Evolutionary conservation across 2,888 invertebrate species (phyloP), one percentile per base, ranked within the genome.

Genomic region (Ormia ochracea): DNA sequence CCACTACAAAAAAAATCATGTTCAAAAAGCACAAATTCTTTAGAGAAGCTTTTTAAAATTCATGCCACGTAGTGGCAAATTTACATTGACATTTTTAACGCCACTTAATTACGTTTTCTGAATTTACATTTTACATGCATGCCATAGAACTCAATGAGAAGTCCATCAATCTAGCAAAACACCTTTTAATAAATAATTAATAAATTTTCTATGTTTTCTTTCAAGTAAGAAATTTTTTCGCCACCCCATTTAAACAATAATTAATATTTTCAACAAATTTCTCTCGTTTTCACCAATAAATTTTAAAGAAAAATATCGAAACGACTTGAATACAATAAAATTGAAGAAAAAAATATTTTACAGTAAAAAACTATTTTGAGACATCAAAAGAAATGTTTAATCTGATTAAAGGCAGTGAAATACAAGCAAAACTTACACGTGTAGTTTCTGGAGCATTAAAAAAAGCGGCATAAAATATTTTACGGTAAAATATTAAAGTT

Each of bases 341-440:
- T 26, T 5, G n/a, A 9, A 21, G 12, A 17, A 41, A 14, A 14
- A 4, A 6, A 7, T 6, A 19, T 43, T 41, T 41, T 45, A 6
- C 12, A 12, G 12, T 12, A 21, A 45, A 45, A 14, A 61, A 43
- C 4, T n/a, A 28, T 19, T 26, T 45, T 9, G 17, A 41, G 17
- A 17, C 41, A 14, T 19, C 33, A 7, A 1, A 38, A 56, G n/a
- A n/a, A n/a, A n/a, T 31, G 23, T 10, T 5, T 58, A 58, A 70
- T 59, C 59, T 43, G 26, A 59, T 41, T 52, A 50, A 52, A 33
- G 14, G 19, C 21, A 31, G 17, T 33, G 4, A 52, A 61, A 21
- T 41, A 45, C 31, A 17, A 17, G 58, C 23, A 31, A 26, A 54
- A 61, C 45, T 63, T 63, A 76, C 76, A 76, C 69, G 69, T 76